A percentile compares a stretch with the other conserved stretches of the same genome.
These are phyloP conservation scores for Amblyraja radiata DNA, from an alignment of 2,797 vertebrate species.

Conservation along the genomic window DNA sequence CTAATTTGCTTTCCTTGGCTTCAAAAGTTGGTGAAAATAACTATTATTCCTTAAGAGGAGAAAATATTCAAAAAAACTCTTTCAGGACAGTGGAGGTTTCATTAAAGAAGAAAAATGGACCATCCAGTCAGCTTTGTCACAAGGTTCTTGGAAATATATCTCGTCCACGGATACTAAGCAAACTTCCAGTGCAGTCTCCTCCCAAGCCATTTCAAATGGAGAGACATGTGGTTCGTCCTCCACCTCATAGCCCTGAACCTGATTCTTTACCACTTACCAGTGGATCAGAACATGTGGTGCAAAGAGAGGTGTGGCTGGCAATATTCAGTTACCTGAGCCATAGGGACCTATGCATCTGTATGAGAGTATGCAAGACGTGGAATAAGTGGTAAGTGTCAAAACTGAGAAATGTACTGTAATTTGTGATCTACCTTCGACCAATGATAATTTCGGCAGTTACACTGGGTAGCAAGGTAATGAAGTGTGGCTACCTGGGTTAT, in stretches of 20 bases:
- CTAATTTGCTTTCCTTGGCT: conserved; percentile 9
- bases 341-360: conserved; percentile 90
- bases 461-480: background rate
- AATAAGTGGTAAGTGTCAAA: conserved; percentile 87
- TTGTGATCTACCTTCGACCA: no score
- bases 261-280: conserved; percentile 86
- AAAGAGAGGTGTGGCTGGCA: conserved; percentile 94
- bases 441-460: background rate
- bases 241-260: conserved; percentile 94
- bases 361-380: conserved; percentile 98
- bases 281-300: conserved; percentile 81
- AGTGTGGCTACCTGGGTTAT: background rate
- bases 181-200: conserved; percentile 59
- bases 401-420: background rate
- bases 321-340: conserved; percentile 93
- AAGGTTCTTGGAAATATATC: conserved; percentile 12
- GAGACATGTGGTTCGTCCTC: conserved; percentile 91
- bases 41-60: conserved; percentile 26
- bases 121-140: conserved; percentile 23
- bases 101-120: conserved; percentile 33
- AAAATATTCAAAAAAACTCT: conserved; percentile 28
- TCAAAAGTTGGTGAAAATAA: conserved; percentile 27
- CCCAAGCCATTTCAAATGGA: conserved; percentile 97
- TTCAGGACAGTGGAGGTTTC: conserved; percentile 33
- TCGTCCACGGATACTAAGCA: conserved; percentile 35